Evolutionary conservation across 2,888 invertebrate species (phyloP).

Genomic region (Volucella inflata): DNA sequence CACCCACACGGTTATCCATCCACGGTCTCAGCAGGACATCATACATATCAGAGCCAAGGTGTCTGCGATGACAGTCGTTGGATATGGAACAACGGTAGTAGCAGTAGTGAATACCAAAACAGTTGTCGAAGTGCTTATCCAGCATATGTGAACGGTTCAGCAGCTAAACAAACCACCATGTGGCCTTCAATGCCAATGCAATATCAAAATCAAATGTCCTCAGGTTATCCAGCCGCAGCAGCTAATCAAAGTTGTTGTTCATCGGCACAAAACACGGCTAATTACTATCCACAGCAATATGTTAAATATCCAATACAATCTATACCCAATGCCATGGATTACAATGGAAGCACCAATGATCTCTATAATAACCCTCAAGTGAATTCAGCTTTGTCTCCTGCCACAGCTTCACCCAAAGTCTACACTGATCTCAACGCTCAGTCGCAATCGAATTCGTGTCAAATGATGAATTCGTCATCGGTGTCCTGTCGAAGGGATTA

Average conservation of each 20-base stretch:
- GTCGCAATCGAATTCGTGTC: constrained; percentile 48
- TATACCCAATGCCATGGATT: constrained; percentile 34
- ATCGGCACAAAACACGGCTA: constrained; percentile 34
- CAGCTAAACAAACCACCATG: constrained; percentile 52
- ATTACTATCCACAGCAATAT: constrained; percentile 69
- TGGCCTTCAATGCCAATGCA: constrained; percentile 66
- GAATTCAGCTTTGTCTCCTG: constrained; percentile 29
- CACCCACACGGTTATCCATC: constrained; percentile 62
- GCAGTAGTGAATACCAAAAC: constrained; percentile 47
- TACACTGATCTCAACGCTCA: constrained; percentile 74
- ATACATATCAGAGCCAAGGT: constrained; percentile 72
- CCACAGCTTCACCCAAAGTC: constrained; percentile 45
- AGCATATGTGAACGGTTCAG: constrained; percentile 52
- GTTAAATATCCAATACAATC: constrained; percentile 59
- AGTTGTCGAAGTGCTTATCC: constrained; percentile 63
- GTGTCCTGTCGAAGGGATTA: constrained; percentile 50
- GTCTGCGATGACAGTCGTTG: constrained; percentile 70
- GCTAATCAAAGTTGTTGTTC: constrained; percentile 61
- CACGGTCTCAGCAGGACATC: constrained; percentile 61
- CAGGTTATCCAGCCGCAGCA: constrained; percentile 51
- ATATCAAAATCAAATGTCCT: constrained; percentile 55
- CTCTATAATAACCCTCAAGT: constrained; percentile 62
- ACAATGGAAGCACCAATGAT: constrained; percentile 53
- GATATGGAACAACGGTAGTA: constrained; percentile 54
- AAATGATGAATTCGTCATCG: constrained; percentile 36